Evolutionary conservation across 2,797 vertebrate species (phyloP), one percentile per base, ranked within the genome.

Genomic region (Phoeniculus purpureus): DNA sequence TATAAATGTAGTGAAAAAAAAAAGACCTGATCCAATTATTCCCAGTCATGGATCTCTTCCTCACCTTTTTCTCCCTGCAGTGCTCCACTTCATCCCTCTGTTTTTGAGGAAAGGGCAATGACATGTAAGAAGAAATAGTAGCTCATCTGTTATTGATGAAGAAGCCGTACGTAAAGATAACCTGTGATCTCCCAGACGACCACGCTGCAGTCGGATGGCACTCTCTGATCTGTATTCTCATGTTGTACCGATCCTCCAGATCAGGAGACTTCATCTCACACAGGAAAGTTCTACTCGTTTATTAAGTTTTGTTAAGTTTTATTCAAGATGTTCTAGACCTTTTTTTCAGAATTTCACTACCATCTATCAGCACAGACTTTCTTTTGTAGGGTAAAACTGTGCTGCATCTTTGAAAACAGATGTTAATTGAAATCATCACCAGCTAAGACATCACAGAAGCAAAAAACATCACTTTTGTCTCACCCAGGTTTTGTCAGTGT

Each of bases 121-220:
- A 85, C 93, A 88, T 92, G 68, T 88, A 90, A 92, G 93, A 91
- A 94, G 93, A 96, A 95, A 94, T 88, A 93, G 94, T 95, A 94
- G 68, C 85, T 96, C 94, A 96, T 96, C 88, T 82, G 91, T 96
- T 97, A 96, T 94, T 96, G 93, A 97, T 96, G 94, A 96, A 87
- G 86, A 80, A 94, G 86, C 81, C 85, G 60, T 56, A 89, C 7
- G 37, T 84, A 91, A 93, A 85, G 84, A 89, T 95, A 94, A 95
- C 94, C 94, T 94, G 84, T 47, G 50, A 68, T 92, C 65, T 91
- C 92, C 82, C 89, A 3, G 83, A 91, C 95, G 92, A 85, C 91
- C 79, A 75, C 16, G 26, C 2, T 81, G 85, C 81, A 92, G 89
- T 93, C 90, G 94, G 88, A 65, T 84, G 75, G 65, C 76, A 90